These are phyloP conservation scores for Spisula subtruncata DNA, from an alignment of 2,888 invertebrate species.

Conservation along the genomic window DNA sequence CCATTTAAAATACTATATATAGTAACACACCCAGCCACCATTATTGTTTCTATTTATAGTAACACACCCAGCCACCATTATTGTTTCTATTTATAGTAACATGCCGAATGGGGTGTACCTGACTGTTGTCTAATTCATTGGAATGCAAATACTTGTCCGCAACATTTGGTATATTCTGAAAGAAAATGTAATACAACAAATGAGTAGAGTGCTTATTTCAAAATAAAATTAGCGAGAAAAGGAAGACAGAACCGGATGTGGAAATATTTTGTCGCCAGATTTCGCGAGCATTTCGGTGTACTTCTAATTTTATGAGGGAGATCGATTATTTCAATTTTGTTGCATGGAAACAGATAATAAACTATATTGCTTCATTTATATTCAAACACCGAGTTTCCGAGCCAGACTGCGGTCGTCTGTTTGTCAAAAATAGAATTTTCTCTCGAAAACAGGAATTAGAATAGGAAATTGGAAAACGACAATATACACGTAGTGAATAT, in stretches of 20 bases:
- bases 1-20: neutral
- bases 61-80: neutral
- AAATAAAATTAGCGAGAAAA: no score
- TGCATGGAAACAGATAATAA: neutral
- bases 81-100: conserved; percentile 21
- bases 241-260: no score
- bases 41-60: conserved; percentile 1
- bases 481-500: no score
- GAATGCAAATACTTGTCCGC: conserved; percentile 53
- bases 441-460: neutral
- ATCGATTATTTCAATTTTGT: neutral
- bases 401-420: neutral
- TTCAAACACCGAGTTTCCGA: neutral
- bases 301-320: neutral
- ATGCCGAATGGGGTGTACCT: conserved; percentile 38
- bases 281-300: no score
- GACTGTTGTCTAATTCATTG: conserved; percentile 55
- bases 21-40: neutral
- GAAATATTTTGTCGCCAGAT: no score
- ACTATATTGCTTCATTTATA: neutral
- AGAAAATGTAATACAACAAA: conserved; percentile 29
- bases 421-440: neutral
- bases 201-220: neutral
- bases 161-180: conserved; percentile 60
- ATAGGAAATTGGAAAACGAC: no score